Evolutionary conservation across 1,140 invertebrate genomes (phyloP).

Genomic region (Formica exsecta): DNA sequence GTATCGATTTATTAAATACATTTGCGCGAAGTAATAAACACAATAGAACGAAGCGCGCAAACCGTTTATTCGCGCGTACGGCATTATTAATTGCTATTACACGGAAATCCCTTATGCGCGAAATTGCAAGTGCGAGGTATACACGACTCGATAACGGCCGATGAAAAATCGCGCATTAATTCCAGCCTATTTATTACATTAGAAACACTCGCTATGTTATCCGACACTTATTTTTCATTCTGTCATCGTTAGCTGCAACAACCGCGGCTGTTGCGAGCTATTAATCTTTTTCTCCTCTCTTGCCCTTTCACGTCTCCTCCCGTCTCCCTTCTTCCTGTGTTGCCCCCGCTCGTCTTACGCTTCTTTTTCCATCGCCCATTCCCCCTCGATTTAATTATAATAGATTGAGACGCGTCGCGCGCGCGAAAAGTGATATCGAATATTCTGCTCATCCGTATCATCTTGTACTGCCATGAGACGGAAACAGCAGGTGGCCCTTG

Average conservation of each 20-base stretch:
- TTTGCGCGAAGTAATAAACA: slow-evolving; percentile 28
- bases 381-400: slow-evolving; percentile 62
- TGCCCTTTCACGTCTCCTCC: slow-evolving; percentile 15
- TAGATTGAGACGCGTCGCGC: slow-evolving; percentile 59
- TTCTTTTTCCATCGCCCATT: not conserved
- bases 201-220: slow-evolving; percentile 59
- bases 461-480: slow-evolving; percentile 19
- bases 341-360: slow-evolving; percentile 22
- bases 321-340: not conserved
- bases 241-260: slow-evolving; percentile 64
- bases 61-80: slow-evolving; percentile 51
- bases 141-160: slow-evolving; percentile 53
- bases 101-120: slow-evolving; percentile 50
- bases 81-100: slow-evolving; percentile 54
- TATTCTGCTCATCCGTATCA: slow-evolving; percentile 46
- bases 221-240: slow-evolving; percentile 65
- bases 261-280: slow-evolving; percentile 58
- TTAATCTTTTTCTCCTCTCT: slow-evolving; percentile 53
- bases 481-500: slow-evolving; percentile 67
- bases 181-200: slow-evolving; percentile 64
- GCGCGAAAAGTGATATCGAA: slow-evolving; percentile 55
- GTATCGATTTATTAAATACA: slow-evolving; percentile 49
- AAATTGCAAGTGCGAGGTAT: slow-evolving; percentile 43
- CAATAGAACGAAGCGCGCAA: slow-evolving; percentile 25
- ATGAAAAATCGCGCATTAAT: slow-evolving; percentile 63